These are phyloP conservation scores for Dicroscelio sp. DNA, from an alignment of 2,888 invertebrate genomes.

Conservation along the genomic window DNA sequence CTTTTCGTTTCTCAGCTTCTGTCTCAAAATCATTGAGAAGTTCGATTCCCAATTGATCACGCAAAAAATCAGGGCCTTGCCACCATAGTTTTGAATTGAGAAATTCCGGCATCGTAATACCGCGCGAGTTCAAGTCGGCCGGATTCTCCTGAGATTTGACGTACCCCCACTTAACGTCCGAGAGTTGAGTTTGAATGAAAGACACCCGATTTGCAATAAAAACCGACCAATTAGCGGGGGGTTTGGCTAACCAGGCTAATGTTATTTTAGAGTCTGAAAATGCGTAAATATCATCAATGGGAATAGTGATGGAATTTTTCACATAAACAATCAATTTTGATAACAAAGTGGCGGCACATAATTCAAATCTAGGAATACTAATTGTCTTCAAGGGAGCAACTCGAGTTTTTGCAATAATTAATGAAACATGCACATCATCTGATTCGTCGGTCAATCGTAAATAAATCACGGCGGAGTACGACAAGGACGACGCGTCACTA, in stretches of 20 bases:
- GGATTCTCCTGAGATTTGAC: background rate
- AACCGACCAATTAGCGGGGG: background rate
- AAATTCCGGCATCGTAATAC: background rate
- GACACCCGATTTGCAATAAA: background rate
- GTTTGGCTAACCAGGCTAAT: background rate
- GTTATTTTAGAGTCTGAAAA: background rate
- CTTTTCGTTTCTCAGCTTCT: background rate
- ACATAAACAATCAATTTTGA: background rate
- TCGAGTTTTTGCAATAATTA: constrained; percentile 2
- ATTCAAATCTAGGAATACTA: background rate
- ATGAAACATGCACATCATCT: background rate
- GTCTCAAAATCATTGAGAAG: constrained; percentile 19
- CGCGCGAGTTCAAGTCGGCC: background rate
- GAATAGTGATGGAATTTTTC: background rate
- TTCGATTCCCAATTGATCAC: background rate
- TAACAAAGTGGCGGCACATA: background rate
- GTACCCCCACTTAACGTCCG: background rate
- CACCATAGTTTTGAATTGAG: background rate
- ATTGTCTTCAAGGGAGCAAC: constrained; percentile 8
- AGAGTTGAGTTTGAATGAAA: background rate
- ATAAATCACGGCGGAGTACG: constrained; percentile 7
- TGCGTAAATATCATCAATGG: background rate
- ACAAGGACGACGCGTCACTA: background rate
- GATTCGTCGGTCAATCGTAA: background rate
- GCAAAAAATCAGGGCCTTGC: background rate